Base-by-base conservation (phyloP, 1,140 invertebrate genomes). In the Leptinotarsa lineolata region DNA sequence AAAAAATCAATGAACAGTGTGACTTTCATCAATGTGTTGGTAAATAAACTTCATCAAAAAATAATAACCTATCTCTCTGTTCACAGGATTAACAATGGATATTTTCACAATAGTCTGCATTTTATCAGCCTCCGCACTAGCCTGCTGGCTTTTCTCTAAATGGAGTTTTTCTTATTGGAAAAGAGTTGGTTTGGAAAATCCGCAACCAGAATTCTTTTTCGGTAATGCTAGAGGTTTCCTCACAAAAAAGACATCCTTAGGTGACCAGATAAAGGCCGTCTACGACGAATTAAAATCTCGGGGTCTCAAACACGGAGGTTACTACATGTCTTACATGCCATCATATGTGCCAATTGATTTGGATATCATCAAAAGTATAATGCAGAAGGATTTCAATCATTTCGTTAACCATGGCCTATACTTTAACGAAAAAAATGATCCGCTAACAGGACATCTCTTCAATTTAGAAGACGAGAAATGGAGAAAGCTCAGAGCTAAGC, bases 381-480 rank as follows among this genome's bases (percentile, higher is more conserved):
- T 87, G 0, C 81, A 85, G 0, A 88, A 85, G 63, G 85, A 88
- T 74, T 88, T 88, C 54, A 44, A 74, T 1, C 78, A 79, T 76
- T 88, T 88, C 76, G 79, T 82, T 24, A 84, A 86, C 78, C 79
- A 86, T 63, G 84, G 84, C 1, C 3, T 84, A 0, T 81, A 83
- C 8, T 74, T 80, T 4, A 83, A 85, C 59, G 84, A 83, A 46
- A 80, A 86, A 71, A 77, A 76, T 0, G 87, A 89, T 72, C 79
- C 84, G 1, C 46, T 90, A 0, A 81, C 83, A 1, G 83, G 83
- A 6, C 84, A 88, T 63, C 76, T 90, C 44, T 85, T 89, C 68
- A n/a, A n/a, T n/a, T n/a, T n/a, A n/a, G n/a, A n/a, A n/a, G n/a
- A n/a, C n/a, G n/a, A n/a, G n/a, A n/a, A n/a, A n/a, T n/a, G n/a